Evolutionary conservation across 2,888 invertebrate species (phyloP).

Genomic region (Mellilla xanthometata): DNA sequence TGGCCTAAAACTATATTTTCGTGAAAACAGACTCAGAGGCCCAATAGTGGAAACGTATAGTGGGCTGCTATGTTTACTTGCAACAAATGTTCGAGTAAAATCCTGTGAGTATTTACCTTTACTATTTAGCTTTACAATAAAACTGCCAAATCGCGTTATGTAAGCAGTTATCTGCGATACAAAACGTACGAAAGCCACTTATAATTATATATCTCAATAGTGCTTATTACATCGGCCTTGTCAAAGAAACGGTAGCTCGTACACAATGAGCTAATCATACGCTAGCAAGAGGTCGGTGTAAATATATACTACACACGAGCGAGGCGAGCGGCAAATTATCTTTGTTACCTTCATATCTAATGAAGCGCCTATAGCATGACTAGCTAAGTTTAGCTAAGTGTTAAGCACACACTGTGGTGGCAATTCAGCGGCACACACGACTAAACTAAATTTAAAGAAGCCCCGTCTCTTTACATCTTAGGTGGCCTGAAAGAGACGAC

Average conservation of each 20-base stretch:
- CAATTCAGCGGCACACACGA: no score
- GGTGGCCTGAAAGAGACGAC: no score
- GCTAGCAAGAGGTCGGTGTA: constrained; percentile 49
- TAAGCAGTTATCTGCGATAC: constrained; percentile 41
- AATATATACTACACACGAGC: constrained; percentile 45
- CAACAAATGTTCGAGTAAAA: no score
- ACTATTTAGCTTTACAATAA: constrained; percentile 24
- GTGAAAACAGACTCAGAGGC: no score
- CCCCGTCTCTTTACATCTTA: no score
- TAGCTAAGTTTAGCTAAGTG: no score
- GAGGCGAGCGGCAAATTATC: constrained; percentile 6
- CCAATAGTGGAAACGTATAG: no score
- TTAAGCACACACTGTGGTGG: no score
- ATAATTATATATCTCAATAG: constrained; percentile 62
- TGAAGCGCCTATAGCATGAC: no score
- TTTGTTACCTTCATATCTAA: background rate
- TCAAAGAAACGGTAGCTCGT: constrained; percentile 70
- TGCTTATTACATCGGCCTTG: constrained; percentile 64
- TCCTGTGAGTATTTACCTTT: background rate
- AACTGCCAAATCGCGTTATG: constrained; percentile 38
- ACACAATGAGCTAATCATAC: constrained; percentile 74
- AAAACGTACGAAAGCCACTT: constrained; percentile 43
- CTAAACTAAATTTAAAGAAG: no score
- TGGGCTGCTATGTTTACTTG: no score
- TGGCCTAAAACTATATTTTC: no score